These are phyloP conservation scores for Himalopsyche phryganea DNA, from an alignment of 1,140 invertebrate genomes.

Conservation along the genomic window DNA sequence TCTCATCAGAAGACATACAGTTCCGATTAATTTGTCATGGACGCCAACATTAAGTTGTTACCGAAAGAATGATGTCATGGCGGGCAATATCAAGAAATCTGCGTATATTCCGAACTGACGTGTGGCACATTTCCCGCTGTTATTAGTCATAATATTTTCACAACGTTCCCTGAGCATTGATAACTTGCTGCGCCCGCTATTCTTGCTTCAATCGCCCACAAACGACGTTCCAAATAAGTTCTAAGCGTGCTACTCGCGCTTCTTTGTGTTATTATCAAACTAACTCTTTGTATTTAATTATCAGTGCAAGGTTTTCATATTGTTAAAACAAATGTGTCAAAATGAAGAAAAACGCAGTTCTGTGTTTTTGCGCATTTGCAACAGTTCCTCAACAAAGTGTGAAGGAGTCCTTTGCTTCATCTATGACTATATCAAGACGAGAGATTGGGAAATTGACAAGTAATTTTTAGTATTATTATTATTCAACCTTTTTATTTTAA, in stretches of 20 bases:
- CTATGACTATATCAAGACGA: slow-evolving; percentile 19
- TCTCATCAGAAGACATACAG: too few species aligned
- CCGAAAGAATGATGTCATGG: slow-evolving; percentile 14
- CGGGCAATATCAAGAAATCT: slow-evolving; percentile 6
- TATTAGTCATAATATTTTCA: slow-evolving; percentile 26
- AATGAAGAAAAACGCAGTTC: slow-evolving; percentile 31
- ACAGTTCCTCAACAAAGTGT: slow-evolving; percentile 8
- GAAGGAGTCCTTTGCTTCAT: slow-evolving; percentile 14
- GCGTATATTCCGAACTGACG: slow-evolving; percentile 7
- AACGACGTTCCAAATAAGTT: background rate
- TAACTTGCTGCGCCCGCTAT: slow-evolving; percentile 1
- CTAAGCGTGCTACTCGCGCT: background rate
- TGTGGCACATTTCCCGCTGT: slow-evolving; percentile 16
- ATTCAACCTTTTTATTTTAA: too few species aligned
- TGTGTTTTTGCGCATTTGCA: slow-evolving; percentile 29
- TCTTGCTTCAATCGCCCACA: slow-evolving; percentile 3
- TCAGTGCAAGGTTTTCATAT: too few species aligned
- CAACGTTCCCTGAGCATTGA: slow-evolving; percentile 13
- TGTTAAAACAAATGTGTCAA: too few species aligned
- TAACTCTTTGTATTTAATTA: background rate
- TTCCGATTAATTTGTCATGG: too few species aligned
- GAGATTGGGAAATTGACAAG: slow-evolving; percentile 10
- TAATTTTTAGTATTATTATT: slow-evolving; percentile 14
- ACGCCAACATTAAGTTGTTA: too few species aligned
- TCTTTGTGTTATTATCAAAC: background rate